phyloP scores from a whole-genome alignment of 2,888 invertebrate species.

The Drosophila rubida region DNA sequence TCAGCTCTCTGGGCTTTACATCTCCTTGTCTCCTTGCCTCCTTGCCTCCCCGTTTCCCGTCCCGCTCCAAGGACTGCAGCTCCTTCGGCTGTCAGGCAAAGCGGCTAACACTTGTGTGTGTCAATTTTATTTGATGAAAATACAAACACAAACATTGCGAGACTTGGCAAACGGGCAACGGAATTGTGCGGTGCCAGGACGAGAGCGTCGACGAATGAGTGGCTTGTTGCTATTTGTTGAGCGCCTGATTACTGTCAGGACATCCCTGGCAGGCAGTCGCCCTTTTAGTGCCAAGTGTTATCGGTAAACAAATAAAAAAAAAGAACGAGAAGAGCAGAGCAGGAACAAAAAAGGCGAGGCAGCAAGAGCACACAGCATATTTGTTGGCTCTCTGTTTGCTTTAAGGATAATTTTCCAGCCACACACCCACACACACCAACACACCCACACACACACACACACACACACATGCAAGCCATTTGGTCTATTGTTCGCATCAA shows the following conservation, averaged over 20 bases:
- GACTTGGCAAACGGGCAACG: neutral
- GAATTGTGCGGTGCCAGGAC: too few species aligned
- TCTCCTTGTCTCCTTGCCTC: too few species aligned
- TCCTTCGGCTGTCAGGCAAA: conserved; percentile 67
- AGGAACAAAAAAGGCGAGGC: conserved; percentile 3
- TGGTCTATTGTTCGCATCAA: conserved; percentile 70
- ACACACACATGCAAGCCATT: conserved; percentile 41
- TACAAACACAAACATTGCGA: conserved; percentile 65
- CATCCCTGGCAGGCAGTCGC: conserved; percentile 55
- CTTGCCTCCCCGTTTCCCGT: too few species aligned
- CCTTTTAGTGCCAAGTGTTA: conserved; percentile 79
- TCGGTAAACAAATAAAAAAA: conserved; percentile 80
- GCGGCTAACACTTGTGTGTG: conserved; percentile 81
- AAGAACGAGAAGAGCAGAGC: conserved; percentile 5
- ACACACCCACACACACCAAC: conserved; percentile 21
- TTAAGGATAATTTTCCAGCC: conserved; percentile 73
- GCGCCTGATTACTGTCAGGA: conserved; percentile 79
- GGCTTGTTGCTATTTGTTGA: conserved; percentile 79
- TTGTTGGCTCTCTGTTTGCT: conserved; percentile 69
- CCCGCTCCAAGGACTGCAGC: too few species aligned
- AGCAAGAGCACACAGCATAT: conserved; percentile 30
- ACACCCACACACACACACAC: conserved; percentile 17
- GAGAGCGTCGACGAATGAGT: conserved; percentile 42
- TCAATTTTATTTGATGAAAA: conserved; percentile 81
- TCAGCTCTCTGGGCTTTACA: conserved; percentile 41